Evolutionary conservation across 2,888 invertebrate genomes (phyloP), one percentile per base, ranked within the genome.

Genomic region (Dendrolimus pini): DNA sequence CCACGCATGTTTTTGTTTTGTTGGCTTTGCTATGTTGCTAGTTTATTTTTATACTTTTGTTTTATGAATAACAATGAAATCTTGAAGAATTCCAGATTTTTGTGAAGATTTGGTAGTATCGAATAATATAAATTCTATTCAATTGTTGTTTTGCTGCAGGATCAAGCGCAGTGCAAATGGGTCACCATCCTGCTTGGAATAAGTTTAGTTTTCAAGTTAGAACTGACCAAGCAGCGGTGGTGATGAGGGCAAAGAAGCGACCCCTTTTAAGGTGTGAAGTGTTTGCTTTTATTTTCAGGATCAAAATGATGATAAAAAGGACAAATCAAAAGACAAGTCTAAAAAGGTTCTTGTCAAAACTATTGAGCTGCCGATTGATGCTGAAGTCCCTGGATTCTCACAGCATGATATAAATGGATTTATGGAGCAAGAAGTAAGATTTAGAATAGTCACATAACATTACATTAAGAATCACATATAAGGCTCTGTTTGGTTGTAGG

Each of bases 301-400:
- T 52, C 77, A 73, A 61, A 71, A 72, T 72, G 92, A 92, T 66
- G 91, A 92, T 67, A 93, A 94, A 83, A 94, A 96, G 85, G 94
- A 94, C 64, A 93, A 93, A 68, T 85, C 89, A 30, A 95, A 94
- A 78, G 89, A 89, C 18, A 89, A 89, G 62, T 62, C 79, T 54
- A 96, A 96, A 82, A 97, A 98, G 82, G 93, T 95, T 61, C 83
- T 94, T 7, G 93, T 95, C 30, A 97, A 97, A 85, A 93, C 94
- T 41, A 92, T 97, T 60, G 98, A 98, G 67, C 89, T 99, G 62
- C 95, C 97, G 0, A 94, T 99, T 62, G 96, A 96, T 59, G 88
- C 93, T n/a, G 85, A 92, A 56, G 94, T 95, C 10, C 93, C 94
- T 72, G 96, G 96, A 58, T 94, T 94, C 74, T 89, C 94, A 1